Base-by-base conservation (phyloP, 1,140 invertebrate species). In the Cataglyphis hispanica region DNA sequence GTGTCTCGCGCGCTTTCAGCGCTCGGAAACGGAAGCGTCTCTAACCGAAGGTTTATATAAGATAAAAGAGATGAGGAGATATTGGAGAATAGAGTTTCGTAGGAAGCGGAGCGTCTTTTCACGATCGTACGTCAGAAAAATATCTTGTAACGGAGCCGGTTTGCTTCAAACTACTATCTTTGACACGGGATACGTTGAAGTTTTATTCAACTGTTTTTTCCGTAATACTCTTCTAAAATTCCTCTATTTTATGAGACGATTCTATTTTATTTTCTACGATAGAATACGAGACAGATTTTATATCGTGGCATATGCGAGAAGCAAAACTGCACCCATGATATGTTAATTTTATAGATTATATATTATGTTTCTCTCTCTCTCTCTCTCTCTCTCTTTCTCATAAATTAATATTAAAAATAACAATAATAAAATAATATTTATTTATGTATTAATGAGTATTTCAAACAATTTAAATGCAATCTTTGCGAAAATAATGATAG, bases 11-110 rank as follows among this genome's bases (percentile, higher is more conserved):
- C 53, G 50, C 37, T 72, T 67, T 80, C 77, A 56, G 31, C 75
- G 63, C 64, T 60, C 67, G 66, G 34, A 58, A 72, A 83, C 34
- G 78, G 53, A 70, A 81, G 66, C 50, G 37, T 34, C 72, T 63
- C 34, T 75, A 77, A 77, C 75, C 74, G 34, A 66, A 85, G 53
- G 53, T 43, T 69, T 63, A 67, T 13, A 46, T 0, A 61, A 85
- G 74, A 85, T 66, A 75, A 78, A 58, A 85, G 60, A 34, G 76
- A 72, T 25, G 2, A 27, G 4, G 6, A 22, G 27, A 53, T 77
- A 77, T 66, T 50, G 61, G 61, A 40, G 58, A 66, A 76, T 11
- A 72, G 37, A 72, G 37, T 66, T 77, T 66, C 50, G 25, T 1
- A 31, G 37, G 53, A 43, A 70, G 37, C 66, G 7, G 25, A 31